Percentiles rank a stretch among this genome's conserved stretches.
phyloP scores from a whole-genome alignment of 1,140 invertebrate species.

The Chironomus tepperi region DNA sequence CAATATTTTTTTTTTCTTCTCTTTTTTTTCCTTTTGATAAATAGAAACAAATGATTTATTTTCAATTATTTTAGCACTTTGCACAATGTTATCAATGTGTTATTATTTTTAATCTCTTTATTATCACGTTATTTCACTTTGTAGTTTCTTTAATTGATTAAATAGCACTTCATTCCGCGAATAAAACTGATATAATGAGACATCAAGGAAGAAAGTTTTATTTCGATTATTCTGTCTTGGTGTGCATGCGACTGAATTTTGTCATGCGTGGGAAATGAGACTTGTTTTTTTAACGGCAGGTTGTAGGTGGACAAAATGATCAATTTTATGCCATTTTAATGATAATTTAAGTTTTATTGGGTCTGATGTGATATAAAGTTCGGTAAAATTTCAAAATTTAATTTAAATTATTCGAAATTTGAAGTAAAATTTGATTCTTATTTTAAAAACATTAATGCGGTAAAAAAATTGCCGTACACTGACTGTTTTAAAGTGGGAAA shows the following conservation, averaged over 20 bases:
- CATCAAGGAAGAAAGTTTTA: slow-evolving; percentile 13
- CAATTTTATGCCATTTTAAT: too few species aligned
- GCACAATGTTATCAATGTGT: not conserved
- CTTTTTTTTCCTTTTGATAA: slow-evolving; percentile 3
- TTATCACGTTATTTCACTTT: not conserved
- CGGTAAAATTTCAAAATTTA: too few species aligned
- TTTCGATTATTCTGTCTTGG: not conserved
- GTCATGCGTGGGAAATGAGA: not conserved
- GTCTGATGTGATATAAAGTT: too few species aligned
- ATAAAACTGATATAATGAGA: slow-evolving; percentile 6
- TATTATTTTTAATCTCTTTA: not conserved
- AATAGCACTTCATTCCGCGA: slow-evolving; percentile 5
- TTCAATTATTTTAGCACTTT: not conserved
- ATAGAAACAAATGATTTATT: slow-evolving; percentile 3
- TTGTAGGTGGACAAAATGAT: too few species aligned
- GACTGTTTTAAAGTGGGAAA: too few species aligned
- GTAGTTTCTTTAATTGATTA: not conserved
- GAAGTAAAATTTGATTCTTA: too few species aligned
- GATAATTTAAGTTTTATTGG: too few species aligned
- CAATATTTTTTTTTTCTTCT: not conserved
- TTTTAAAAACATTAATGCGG: too few species aligned
- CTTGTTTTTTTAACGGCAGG: not conserved
- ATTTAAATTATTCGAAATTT: too few species aligned
- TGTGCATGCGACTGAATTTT: not conserved
- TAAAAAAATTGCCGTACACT: too few species aligned